Evolutionary conservation across 1,140 invertebrate species (phyloP).

Genomic region (Pseudobourletiella spinata): DNA sequence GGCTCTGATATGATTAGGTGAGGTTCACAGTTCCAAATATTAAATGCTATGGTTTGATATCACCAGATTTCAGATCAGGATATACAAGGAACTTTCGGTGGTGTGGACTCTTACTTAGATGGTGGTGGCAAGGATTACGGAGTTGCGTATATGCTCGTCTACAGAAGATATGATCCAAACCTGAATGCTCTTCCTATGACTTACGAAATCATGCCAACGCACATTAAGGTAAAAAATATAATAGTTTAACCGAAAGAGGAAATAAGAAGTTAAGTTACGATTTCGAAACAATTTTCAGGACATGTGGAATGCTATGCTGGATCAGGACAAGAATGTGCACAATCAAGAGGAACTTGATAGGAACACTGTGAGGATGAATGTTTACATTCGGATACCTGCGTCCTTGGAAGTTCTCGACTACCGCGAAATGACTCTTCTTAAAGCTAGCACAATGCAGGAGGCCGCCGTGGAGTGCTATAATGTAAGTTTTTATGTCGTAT

Average conservation of each 20-base stretch:
- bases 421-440: slow-evolving; percentile 15
- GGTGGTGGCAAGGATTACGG: slow-evolving; percentile 10
- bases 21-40: too few relatives aligned
- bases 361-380: slow-evolving; percentile 51
- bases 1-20: too few relatives aligned
- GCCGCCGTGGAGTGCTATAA: slow-evolving; percentile 7
- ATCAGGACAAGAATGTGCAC: slow-evolving; percentile 51
- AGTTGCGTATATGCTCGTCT: slow-evolving; percentile 83
- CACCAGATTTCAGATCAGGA: slow-evolving; percentile 66
- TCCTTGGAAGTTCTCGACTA: neutral
- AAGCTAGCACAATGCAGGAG: slow-evolving; percentile 15
- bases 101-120: slow-evolving; percentile 65
- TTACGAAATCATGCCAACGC: slow-evolving; percentile 60
- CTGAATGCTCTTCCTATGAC: slow-evolving; percentile 59
- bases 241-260: too few relatives aligned
- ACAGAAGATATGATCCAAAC: slow-evolving; percentile 65
- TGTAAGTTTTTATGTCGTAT: too few relatives aligned
- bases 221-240: slow-evolving; percentile 50
- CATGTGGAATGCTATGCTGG: slow-evolving; percentile 57
- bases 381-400: slow-evolving; percentile 42
- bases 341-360: slow-evolving; percentile 53
- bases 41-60: too few relatives aligned
- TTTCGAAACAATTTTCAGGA: too few relatives aligned
- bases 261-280: too few relatives aligned
- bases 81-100: slow-evolving; percentile 75